Percentiles rank a stretch among this genome's conserved stretches.
These are phyloP conservation scores for Artemia sinica DNA, from an alignment of 2,888 invertebrate species.

Conservation along the genomic window DNA sequence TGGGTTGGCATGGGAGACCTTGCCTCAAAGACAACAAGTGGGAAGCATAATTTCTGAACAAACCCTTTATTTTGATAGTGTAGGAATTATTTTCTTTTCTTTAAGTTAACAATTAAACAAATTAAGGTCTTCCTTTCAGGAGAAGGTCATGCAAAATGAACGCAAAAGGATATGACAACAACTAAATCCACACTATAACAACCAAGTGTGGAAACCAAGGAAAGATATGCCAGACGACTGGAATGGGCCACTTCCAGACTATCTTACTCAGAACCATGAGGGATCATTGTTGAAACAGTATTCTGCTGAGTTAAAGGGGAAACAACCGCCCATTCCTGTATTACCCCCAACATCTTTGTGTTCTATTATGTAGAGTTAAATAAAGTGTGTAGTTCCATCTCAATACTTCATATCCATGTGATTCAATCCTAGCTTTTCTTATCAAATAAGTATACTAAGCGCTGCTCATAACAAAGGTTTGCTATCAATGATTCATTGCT, in stretches of 20 bases:
- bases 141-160: conserved; percentile 52
- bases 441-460: too few relatives aligned
- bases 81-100: too few relatives aligned
- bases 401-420: too few relatives aligned
- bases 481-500: too few relatives aligned
- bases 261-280: conserved; percentile 48
- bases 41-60: too few relatives aligned
- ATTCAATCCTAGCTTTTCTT: too few relatives aligned
- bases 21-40: too few relatives aligned
- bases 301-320: conserved; percentile 42
- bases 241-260: conserved; percentile 59
- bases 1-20: too few relatives aligned
- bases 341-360: neutral
- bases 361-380: conserved; percentile 8
- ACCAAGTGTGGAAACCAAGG: conserved; percentile 62
- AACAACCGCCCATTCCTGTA: conserved; percentile 19
- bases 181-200: conserved; percentile 47
- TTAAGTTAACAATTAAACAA: too few relatives aligned
- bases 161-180: conserved; percentile 43
- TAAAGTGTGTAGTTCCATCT: too few relatives aligned
- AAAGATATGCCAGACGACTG: conserved; percentile 58
- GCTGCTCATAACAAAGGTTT: too few relatives aligned
- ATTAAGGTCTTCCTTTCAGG: conserved; percentile 33
- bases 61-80: too few relatives aligned
- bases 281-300: conserved; percentile 46